A percentile compares a stretch with the other conserved stretches of the same genome.
Conservation (phyloP, 2,113 vertebrate species). For the Takifugu bimaculatus region DNA sequence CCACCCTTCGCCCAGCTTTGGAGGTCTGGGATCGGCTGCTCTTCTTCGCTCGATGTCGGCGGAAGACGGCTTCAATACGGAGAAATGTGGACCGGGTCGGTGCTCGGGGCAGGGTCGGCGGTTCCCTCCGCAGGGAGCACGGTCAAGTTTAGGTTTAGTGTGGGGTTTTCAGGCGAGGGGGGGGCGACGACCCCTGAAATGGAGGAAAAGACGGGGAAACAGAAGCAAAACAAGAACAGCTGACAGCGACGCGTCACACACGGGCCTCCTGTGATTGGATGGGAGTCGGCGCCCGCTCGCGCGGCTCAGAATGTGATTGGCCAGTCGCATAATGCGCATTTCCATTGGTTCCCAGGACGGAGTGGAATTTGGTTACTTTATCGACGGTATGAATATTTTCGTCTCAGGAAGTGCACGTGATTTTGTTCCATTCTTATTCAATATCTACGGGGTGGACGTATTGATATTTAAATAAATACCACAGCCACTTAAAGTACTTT, state of each 20-base stretch:
- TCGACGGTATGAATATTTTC: neutral
- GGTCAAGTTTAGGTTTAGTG: neutral
- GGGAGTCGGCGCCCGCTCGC: slow-evolving; percentile 1
- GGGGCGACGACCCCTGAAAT: neutral
- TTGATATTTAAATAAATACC: no score
- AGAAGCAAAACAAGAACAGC: slow-evolving; percentile 75
- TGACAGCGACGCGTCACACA: slow-evolving; percentile 61
- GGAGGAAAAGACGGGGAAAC: slow-evolving; percentile 2
- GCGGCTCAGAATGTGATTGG: neutral
- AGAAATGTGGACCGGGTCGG: slow-evolving; percentile 12
- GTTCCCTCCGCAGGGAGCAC: no score
- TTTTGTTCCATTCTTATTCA: no score
- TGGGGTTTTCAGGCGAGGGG: neutral
- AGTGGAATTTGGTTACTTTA: slow-evolving; percentile 11
- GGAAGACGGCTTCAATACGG: slow-evolving; percentile 50
- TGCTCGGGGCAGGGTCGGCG: neutral
- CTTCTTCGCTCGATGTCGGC: slow-evolving; percentile 58
- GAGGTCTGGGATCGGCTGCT: slow-evolving; percentile 68
- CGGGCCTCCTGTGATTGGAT: slow-evolving; percentile 32
- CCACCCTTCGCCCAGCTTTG: slow-evolving; percentile 67
- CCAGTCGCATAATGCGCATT: neutral
- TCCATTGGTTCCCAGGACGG: slow-evolving; percentile 7
- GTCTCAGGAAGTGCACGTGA: no score
- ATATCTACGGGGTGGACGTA: no score
- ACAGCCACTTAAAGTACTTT: no score